Percentiles rank a stretch among this genome's conserved stretches.
Conservation (phyloP, 2,797 vertebrate genomes). For the Chromobotia macracanthus region DNA sequence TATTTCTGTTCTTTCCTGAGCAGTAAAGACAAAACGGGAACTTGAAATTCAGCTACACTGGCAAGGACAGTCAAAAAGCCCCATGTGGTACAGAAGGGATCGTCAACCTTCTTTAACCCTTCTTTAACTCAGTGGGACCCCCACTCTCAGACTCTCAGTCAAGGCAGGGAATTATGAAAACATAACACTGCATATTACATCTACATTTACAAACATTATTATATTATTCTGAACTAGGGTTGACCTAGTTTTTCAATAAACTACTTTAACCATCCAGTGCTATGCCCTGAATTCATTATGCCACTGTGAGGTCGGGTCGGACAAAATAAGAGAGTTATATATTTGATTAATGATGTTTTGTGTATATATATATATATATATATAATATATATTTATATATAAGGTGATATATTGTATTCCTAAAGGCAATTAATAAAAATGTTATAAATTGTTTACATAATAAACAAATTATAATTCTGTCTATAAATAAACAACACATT, state of each 20-base stretch:
- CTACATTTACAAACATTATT: neutral
- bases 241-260: neutral
- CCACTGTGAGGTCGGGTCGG: neutral
- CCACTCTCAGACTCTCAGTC: neutral
- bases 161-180: neutral
- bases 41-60: conserved; percentile 32
- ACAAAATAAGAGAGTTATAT: no score
- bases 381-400: no score
- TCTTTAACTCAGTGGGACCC: neutral
- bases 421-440: no score
- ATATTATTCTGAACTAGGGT: neutral
- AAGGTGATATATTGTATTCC: no score
- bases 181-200: neutral
- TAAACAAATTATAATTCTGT: no score
- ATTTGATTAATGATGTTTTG: no score
- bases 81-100: neutral
- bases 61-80: neutral
- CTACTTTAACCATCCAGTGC: conserved; percentile 10
- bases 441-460: no score
- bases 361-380: no score
- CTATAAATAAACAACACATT: no score
- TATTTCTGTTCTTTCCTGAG: neutral
- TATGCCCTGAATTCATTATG: conserved; percentile 8
- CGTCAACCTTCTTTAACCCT: neutral
- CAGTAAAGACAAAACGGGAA: conserved; percentile 5